These are phyloP conservation scores for Pelobates cultripes DNA, from an alignment of 2,797 vertebrate genomes.

Conservation along the genomic window DNA sequence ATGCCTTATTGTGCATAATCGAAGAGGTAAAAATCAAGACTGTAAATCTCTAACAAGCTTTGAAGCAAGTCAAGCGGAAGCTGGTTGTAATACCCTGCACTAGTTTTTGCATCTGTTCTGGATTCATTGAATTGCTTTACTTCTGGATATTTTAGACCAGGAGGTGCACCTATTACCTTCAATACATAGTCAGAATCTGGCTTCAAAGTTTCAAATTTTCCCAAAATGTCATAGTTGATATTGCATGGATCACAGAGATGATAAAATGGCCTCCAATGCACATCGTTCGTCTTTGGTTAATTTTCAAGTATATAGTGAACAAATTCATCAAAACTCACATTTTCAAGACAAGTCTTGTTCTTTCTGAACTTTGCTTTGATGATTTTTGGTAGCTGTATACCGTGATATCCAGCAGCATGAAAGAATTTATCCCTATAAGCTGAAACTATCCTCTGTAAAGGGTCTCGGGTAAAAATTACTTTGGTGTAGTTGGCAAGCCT, in stretches of 20 bases:
- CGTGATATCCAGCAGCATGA: conserved; percentile 57
- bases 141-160: conserved; percentile 56
- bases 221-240: conserved; percentile 63
- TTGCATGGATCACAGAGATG: conserved; percentile 68
- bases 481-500: conserved; percentile 65
- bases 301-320: conserved; percentile 57
- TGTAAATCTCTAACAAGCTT: conserved; percentile 59
- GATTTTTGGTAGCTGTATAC: conserved; percentile 6
- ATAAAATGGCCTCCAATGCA: conserved; percentile 67
- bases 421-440: conserved; percentile 69
- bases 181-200: conserved; percentile 62
- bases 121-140: conserved; percentile 60
- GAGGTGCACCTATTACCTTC: conserved; percentile 59
- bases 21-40: conserved; percentile 64
- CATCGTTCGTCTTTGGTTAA: conserved; percentile 32
- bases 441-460: conserved; percentile 66
- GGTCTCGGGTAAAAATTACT: conserved; percentile 68
- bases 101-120: conserved; percentile 59
- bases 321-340: conserved; percentile 68
- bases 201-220: conserved; percentile 64
- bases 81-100: conserved; percentile 59
- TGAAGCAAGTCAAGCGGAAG: conserved; percentile 57
- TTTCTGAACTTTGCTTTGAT: conserved; percentile 63
- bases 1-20: too few species aligned
- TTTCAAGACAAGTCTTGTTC: conserved; percentile 39